Evolutionary conservation across 2,797 vertebrate species (phyloP).

Genomic region (Sebastes cheni): DNA sequence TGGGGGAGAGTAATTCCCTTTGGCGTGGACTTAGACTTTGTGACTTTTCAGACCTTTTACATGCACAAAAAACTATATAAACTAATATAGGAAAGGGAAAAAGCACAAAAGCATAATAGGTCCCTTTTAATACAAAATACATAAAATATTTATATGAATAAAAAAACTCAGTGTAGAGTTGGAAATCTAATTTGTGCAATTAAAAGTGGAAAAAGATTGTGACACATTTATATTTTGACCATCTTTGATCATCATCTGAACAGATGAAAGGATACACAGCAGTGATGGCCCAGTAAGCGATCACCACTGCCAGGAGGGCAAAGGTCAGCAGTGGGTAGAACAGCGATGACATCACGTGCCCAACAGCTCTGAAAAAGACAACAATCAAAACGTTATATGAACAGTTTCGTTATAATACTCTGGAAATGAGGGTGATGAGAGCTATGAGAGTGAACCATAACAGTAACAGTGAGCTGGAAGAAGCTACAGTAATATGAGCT

Average conservation of each 20-base stretch:
- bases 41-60: too few species aligned
- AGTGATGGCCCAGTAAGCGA: constrained; percentile 95
- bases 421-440: neutral
- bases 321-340: constrained; percentile 94
- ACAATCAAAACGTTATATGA: neutral
- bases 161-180: neutral
- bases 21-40: too few species aligned
- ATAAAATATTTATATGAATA: neutral
- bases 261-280: constrained; percentile 90
- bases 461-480: neutral
- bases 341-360: constrained; percentile 91
- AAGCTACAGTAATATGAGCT: neutral
- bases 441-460: neutral
- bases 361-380: constrained; percentile 84
- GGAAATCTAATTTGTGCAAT: neutral
- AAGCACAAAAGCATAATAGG: too few species aligned
- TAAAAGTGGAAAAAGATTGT: neutral
- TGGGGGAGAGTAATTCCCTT: too few species aligned
- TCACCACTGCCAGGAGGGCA: constrained; percentile 89
- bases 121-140: neutral
- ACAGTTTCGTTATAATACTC: neutral
- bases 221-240: neutral
- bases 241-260: neutral
- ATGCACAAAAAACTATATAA: too few species aligned
- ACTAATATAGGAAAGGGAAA: too few species aligned